These are phyloP conservation scores for Chrysina gloriosa DNA, from an alignment of 2,888 invertebrate species.

Conservation along the genomic window DNA sequence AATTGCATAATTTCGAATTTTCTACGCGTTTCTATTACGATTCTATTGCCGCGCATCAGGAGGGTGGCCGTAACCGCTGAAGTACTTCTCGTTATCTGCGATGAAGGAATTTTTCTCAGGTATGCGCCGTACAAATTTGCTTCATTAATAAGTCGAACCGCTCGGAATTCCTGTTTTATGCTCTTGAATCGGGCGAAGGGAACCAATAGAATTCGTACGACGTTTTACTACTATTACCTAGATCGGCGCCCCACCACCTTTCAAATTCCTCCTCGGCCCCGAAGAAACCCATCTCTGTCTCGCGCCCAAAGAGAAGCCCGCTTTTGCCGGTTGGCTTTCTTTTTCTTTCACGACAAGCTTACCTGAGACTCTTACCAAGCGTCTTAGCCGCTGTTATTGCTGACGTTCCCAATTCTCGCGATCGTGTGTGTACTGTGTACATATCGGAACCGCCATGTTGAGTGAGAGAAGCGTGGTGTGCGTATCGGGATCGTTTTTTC, in stretches of 20 bases:
- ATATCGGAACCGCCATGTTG: constrained; percentile 48
- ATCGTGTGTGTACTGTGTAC: constrained; percentile 31
- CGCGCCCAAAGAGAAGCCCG: not conserved
- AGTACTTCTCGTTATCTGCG: too few species aligned
- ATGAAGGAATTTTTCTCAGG: too few species aligned
- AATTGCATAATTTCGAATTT: too few species aligned
- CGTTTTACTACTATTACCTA: constrained; percentile 22
- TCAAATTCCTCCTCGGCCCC: constrained; percentile 36
- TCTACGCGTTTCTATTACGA: too few species aligned
- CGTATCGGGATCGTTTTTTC: not conserved
- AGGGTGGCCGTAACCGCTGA: too few species aligned
- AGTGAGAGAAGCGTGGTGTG: constrained; percentile 42
- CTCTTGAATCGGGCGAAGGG: constrained; percentile 26
- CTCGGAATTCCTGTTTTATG: constrained; percentile 30
- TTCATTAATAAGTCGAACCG: constrained; percentile 32
- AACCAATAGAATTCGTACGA: constrained; percentile 34
- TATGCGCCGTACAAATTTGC: too few species aligned
- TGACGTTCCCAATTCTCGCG: constrained; percentile 48
- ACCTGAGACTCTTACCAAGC: constrained; percentile 44
- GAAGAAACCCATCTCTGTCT: constrained; percentile 24
- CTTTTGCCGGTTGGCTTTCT: constrained; percentile 14
- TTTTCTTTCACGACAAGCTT: constrained; percentile 47
- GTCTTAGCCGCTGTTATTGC: too few species aligned
- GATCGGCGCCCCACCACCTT: constrained; percentile 23
- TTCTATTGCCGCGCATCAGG: too few species aligned